Evolutionary conservation across 2,888 invertebrate species (phyloP), one percentile per base, ranked within the genome.

Genomic region (Serripes groenlandicus): DNA sequence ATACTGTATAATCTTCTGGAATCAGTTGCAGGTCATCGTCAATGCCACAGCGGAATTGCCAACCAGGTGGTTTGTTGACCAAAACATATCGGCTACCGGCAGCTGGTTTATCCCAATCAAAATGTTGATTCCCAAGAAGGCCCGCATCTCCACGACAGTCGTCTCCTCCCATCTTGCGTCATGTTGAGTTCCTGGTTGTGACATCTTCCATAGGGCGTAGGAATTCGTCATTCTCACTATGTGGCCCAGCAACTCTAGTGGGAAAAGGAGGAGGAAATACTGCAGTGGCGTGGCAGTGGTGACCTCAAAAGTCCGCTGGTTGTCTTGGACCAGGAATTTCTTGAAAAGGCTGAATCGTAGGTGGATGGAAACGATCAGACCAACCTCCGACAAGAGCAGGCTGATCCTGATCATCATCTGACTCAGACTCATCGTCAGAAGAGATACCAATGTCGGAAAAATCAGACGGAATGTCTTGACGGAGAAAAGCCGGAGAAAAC

Each of bases 51-150:
- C 71, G 9, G 28, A 26, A 42, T 77, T 82, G 4, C 71, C 62
- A 15, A 81, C n/a, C n/a, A 62, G 58, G 18, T 21, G 21, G 35
- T 82, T 74, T 7, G 60, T 35, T 3, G 79, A 80, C 85, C 85
- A 85, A 37, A 75, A 78, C 75, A 81, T 79, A 4, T 60, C 66
- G 0, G 37, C 34, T 11, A 60, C n/a, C 0, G 85, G 85, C 34
- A 81, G 74, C 3, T 35, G 26, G 32, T 49, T 35, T 1, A 85
- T 68, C 7, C 85, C 85, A 79, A 85, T 85, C 30, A 75, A 49
- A 11, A 84, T 64, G 64, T 75, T 73, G 34, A 85, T 58, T 2
- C 75, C 76, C 21, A 81, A 49, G 42, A 75, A 81, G 0, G 84
- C 78, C 26, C 34, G n/a, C 72, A 78, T 78, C n/a, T 73, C 73